These are phyloP conservation scores for Caranx ignobilis DNA, from an alignment of 2,113 vertebrate genomes.

Conservation along the genomic window DNA sequence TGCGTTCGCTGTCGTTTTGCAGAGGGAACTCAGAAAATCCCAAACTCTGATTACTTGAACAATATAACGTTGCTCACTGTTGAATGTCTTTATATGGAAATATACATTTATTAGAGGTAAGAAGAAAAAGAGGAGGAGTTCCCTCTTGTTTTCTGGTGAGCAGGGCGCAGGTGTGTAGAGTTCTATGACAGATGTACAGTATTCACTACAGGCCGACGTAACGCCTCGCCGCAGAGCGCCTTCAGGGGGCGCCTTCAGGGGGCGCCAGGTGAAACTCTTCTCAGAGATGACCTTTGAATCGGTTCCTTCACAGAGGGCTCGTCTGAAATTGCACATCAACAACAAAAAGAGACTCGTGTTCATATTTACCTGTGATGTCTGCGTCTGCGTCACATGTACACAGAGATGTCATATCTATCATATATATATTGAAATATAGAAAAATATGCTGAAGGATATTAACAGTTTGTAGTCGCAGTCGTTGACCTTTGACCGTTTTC, in stretches of 20 bases:
- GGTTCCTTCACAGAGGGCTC: constrained; percentile 54
- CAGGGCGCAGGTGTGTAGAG: constrained; percentile 56
- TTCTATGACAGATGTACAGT: constrained; percentile 74
- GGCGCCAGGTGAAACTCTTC: constrained; percentile 52
- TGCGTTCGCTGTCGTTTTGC: constrained; percentile 16
- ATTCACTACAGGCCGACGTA: constrained; percentile 50
- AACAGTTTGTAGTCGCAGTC: constrained; percentile 30
- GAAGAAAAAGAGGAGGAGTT: constrained; percentile 44
- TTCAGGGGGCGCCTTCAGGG: constrained; percentile 40
- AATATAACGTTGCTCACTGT: constrained; percentile 82
- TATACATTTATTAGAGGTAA: constrained; percentile 75
- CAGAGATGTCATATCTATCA: constrained; percentile 50
- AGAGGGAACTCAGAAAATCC: constrained; percentile 64
- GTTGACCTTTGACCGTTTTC: constrained; percentile 28
- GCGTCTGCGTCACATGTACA: constrained; percentile 36
- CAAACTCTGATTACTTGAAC: constrained; percentile 83
- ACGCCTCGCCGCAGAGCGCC: constrained; percentile 36
- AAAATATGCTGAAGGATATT: constrained; percentile 25
- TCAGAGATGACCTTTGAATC: constrained; percentile 55
- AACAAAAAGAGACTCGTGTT: constrained; percentile 36
- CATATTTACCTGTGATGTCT: constrained; percentile 44
- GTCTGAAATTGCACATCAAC: constrained; percentile 76
- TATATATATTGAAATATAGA: not conserved
- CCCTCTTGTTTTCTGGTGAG: constrained; percentile 67
- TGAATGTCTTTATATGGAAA: constrained; percentile 85